Percentiles rank a stretch among this genome's conserved stretches.
phyloP scores from a whole-genome alignment of 2,113 vertebrate species.

The Pristiophorus japonicus region DNA sequence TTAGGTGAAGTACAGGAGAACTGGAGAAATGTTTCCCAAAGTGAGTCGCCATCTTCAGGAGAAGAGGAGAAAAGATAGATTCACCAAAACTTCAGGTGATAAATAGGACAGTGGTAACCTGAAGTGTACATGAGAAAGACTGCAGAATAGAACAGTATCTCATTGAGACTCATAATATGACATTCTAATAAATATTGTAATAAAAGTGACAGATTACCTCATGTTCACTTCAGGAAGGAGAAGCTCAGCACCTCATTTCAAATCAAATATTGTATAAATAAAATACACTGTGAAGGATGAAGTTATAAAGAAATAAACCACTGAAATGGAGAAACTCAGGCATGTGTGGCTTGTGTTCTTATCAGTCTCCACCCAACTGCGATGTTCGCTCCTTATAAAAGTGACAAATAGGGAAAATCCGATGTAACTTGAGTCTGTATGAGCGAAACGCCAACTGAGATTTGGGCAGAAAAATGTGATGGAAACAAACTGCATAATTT shows the following conservation, averaged over 20 bases:
- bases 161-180: not conserved
- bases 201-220: not conserved
- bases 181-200: conserved; percentile 15
- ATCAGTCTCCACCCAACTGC: not conserved
- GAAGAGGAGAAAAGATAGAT: not conserved
- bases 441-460: not conserved
- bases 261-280: not conserved
- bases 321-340: not conserved
- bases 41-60: not conserved
- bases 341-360: not conserved
- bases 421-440: not conserved
- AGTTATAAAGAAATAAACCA: not conserved
- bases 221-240: not conserved
- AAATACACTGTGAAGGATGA: not conserved
- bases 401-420: not conserved
- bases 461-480: too few species aligned
- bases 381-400: not conserved
- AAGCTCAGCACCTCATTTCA: not conserved
- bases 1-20: not conserved
- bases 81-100: not conserved
- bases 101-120: not conserved
- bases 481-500: not conserved
- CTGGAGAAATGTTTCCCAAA: not conserved
- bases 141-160: not conserved
- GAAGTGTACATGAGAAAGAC: not conserved